phyloP scores from a whole-genome alignment of 2,888 invertebrate species.

The Amaurobius ferox region DNA sequence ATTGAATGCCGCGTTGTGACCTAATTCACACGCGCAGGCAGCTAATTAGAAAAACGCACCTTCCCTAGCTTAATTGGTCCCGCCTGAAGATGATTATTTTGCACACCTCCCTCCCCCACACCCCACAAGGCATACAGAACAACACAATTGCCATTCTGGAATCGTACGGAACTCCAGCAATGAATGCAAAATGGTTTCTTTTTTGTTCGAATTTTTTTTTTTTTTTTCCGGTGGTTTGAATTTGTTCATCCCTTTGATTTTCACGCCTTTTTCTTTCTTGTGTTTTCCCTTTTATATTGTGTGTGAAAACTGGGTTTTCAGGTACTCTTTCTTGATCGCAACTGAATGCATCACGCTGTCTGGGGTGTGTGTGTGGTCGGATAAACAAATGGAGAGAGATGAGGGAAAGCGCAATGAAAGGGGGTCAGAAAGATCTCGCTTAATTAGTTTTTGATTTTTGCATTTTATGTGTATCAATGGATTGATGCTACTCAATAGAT shows the following conservation, averaged over 20 bases:
- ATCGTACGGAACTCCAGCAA: background rate
- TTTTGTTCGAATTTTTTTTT: background rate
- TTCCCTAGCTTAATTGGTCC: constrained; percentile 55
- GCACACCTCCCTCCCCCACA: background rate
- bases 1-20: constrained; percentile 42
- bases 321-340: too few species aligned
- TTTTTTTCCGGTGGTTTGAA: background rate
- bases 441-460: too few species aligned
- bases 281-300: too few species aligned
- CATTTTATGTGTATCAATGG: too few species aligned
- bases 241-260: background rate
- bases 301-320: too few species aligned
- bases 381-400: too few species aligned
- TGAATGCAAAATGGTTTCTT: background rate
- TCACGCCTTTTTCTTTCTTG: background rate
- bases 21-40: constrained; percentile 56
- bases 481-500: too few species aligned
- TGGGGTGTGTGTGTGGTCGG: too few species aligned
- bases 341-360: too few species aligned
- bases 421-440: too few species aligned
- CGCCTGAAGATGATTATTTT: constrained; percentile 42
- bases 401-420: too few species aligned
- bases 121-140: background rate
- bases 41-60: constrained; percentile 55
- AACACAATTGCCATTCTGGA: background rate